Conservation (phyloP, 2,113 vertebrate genomes). For the Opisthocomus hoazin region DNA sequence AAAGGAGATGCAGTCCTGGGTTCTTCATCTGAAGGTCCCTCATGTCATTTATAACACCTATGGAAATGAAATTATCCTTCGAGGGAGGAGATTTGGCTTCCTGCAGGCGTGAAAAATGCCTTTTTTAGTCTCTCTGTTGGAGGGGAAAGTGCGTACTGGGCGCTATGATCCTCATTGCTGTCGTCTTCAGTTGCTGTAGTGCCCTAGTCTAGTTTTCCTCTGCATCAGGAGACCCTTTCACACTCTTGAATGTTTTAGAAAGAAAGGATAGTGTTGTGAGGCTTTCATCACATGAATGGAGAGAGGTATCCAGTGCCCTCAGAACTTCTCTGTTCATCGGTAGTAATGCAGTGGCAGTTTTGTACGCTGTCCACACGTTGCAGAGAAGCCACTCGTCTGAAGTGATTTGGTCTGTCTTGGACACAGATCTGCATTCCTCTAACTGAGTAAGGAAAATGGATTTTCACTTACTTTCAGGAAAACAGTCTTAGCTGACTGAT, state of each 20-base stretch:
- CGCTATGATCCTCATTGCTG: neutral
- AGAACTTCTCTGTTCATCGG: neutral
- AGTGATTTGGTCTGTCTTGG: neutral
- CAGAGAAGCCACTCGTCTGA: neutral
- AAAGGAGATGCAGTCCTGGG: neutral
- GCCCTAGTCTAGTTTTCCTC: neutral
- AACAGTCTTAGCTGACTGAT: slow-evolving; percentile 45
- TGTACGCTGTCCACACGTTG: neutral
- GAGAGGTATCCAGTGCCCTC: neutral
- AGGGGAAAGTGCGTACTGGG: neutral
- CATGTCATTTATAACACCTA: neutral
- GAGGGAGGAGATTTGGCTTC: neutral
- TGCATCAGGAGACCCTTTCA: neutral
- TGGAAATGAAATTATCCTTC: neutral
- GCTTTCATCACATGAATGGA: neutral
- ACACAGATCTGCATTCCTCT: neutral
- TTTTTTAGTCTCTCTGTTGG: neutral
- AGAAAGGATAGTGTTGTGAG: neutral
- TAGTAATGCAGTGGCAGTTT: neutral
- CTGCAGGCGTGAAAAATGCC: neutral
- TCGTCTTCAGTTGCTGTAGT: neutral
- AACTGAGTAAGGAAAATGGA: slow-evolving; percentile 23
- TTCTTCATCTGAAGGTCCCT: neutral
- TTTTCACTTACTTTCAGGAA: slow-evolving; percentile 53
- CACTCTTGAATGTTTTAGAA: neutral